Evolutionary conservation across 2,113 vertebrate species (phyloP), one percentile per base, ranked within the genome.

Genomic region (Scomber scombrus): DNA sequence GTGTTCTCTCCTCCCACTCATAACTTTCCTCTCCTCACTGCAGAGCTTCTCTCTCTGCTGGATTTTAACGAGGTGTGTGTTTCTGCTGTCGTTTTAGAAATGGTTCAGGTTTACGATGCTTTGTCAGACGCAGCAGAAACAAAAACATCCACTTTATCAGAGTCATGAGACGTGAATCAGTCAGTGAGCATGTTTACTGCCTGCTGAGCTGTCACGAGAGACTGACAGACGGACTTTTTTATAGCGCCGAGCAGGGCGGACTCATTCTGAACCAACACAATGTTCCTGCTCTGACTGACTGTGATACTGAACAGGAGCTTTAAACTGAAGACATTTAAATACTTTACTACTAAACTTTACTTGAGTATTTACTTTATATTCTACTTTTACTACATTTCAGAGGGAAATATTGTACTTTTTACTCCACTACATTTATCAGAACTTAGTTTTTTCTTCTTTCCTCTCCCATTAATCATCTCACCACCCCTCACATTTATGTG

Each of bases 101-200:
- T 6, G 7, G 1, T 18, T 12, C 19, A 10, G n/a, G 12, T 31
- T 62, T 15, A 19, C 49, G 4, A 3, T 8, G 23, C 0, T 52
- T 11, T 80, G 31, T 50, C 69, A 57, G 65, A 29, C 47, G 21
- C 66, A 47, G 65, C 43, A 16, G 40, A 31, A n/a, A 4, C 60
- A 40, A 11, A 72, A 23, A 40, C 14, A 3, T 49, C 49, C 67
- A 31, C 56, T 61, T 50, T n/a, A 7, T 75, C 62, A 14, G 70
- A 3, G 85, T 89, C 91, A 87, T 60, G 82, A 67, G 90, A 85
- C 70, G 86, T 89, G 85, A 85, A 87, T 90, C 61, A 85, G 78
- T 85, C 58, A 65, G 18, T 81, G 19, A 29, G 68, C 58, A 68
- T 16, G 71, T 23, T 29, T 49, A 19, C 16, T 5, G 49, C 34